Percentiles rank a stretch among this genome's conserved stretches.
Conservation (phyloP, 92 coral and sea anemone species). For the Zoanthus sansibaricus region DNA sequence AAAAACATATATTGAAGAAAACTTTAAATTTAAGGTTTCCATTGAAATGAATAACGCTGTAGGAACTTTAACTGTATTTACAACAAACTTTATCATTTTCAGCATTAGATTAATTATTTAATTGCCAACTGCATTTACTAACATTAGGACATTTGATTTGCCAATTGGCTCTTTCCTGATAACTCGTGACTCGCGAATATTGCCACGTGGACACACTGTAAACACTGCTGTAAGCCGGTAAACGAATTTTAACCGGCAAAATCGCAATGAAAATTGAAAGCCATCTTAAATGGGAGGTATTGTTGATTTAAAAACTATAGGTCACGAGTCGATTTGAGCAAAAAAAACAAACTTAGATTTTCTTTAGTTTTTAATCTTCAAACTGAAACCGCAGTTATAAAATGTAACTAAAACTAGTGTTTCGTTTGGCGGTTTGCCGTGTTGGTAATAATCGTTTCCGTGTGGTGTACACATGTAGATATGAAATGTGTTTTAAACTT, state of each 20-base stretch:
- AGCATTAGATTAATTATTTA: neutral
- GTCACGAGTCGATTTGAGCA: neutral
- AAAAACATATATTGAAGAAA: too few species aligned
- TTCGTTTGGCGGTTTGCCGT: neutral
- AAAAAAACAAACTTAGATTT: neutral
- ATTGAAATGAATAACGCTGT: too few species aligned
- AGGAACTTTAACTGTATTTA: neutral
- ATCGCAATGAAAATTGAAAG: neutral
- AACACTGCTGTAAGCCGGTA: conserved; percentile 39
- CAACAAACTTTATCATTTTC: neutral
- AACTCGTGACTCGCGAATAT: conserved; percentile 26
- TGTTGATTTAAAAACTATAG: neutral
- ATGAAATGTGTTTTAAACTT: neutral
- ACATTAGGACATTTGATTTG: neutral
- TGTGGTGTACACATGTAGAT: neutral
- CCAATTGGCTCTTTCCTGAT: neutral
- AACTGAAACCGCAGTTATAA: neutral
- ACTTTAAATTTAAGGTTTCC: too few species aligned
- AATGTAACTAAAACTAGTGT: neutral
- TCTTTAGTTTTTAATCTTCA: neutral
- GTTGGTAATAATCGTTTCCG: neutral
- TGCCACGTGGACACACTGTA: conserved; percentile 35
- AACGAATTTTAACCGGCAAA: conserved; percentile 13
- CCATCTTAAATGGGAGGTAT: neutral
- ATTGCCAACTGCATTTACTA: neutral